phyloP scores from a whole-genome alignment of 1,140 invertebrate genomes.

The Polypedilum vanderplanki region DNA sequence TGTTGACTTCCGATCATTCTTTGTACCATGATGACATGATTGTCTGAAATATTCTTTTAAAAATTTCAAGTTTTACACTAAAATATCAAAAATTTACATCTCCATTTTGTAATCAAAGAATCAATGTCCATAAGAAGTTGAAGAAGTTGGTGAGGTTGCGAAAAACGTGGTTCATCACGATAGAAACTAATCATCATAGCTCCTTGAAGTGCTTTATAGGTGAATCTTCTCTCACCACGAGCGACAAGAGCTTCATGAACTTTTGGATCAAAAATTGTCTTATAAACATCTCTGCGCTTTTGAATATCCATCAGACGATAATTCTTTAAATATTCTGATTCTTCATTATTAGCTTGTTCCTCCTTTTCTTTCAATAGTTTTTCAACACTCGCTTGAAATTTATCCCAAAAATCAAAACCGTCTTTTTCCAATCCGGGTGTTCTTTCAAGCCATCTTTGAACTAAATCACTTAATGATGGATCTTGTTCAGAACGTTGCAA shows the following conservation, averaged over 20 bases:
- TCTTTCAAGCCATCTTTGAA: slow-evolving; percentile 88
- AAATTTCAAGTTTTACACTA: background rate
- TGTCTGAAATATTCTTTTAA: slow-evolving; percentile 59
- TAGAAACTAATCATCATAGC: slow-evolving; percentile 97
- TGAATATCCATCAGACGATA: slow-evolving; percentile 65
- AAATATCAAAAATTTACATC: slow-evolving; percentile 66
- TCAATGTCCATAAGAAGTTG: slow-evolving; percentile 96
- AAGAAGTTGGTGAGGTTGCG: slow-evolving; percentile 91
- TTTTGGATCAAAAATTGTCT: slow-evolving; percentile 77
- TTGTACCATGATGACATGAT: slow-evolving; percentile 98
- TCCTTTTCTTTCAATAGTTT: slow-evolving; percentile 64
- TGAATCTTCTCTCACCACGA: slow-evolving; percentile 82
- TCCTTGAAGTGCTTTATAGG: slow-evolving; percentile 85
- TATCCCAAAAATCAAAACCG: slow-evolving; percentile 91
- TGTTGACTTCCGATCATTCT: slow-evolving; percentile 97
- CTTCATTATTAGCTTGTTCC: slow-evolving; percentile 49
- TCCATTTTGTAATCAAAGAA: slow-evolving; percentile 97
- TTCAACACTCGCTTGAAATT: slow-evolving; percentile 73
- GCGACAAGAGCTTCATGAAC: slow-evolving; percentile 73
- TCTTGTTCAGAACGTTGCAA: slow-evolving; percentile 74
- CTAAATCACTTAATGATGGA: slow-evolving; percentile 73
- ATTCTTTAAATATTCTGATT: slow-evolving; percentile 48
- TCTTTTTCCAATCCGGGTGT: slow-evolving; percentile 80
- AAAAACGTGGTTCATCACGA: slow-evolving; percentile 91
- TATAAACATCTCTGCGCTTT: slow-evolving; percentile 74